A percentile compares a stretch with the other conserved stretches of the same genome.
Conservation (phyloP, 2,888 invertebrate species). For the Polydesmus complanatus region DNA sequence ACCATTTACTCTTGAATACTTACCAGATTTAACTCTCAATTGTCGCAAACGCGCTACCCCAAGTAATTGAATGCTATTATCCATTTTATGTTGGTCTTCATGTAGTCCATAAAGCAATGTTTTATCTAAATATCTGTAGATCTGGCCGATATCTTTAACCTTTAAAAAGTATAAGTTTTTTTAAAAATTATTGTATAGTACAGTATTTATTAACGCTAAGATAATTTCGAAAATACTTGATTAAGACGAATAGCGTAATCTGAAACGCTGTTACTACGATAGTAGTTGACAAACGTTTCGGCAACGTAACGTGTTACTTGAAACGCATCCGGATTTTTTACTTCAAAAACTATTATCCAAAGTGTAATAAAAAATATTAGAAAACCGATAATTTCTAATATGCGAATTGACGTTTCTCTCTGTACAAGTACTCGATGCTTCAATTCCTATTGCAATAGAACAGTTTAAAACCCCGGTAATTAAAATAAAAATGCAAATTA, state of each 20-base stretch:
- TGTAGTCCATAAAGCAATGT: too few relatives aligned
- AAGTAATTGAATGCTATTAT: background rate
- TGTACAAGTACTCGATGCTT: background rate
- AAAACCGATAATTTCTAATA: background rate
- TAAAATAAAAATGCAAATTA: too few relatives aligned
- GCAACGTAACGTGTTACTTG: background rate
- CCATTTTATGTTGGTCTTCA: too few relatives aligned
- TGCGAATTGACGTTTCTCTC: background rate
- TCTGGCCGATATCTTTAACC: too few relatives aligned
- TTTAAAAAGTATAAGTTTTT: too few relatives aligned
- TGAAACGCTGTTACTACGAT: background rate
- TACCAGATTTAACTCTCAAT: slow-evolving; percentile 6
- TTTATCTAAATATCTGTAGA: too few relatives aligned
- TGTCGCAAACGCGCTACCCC: slow-evolving; percentile 10
- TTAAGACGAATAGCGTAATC: background rate
- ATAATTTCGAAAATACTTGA: background rate
- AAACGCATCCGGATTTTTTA: slow-evolving; percentile 1
- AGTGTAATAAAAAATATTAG: background rate
- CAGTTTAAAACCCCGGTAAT: too few relatives aligned
- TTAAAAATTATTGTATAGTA: too few relatives aligned
- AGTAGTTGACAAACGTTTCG: too few relatives aligned
- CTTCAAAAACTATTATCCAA: background rate
- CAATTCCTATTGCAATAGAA: slow-evolving; percentile 3
- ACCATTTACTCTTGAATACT: too few relatives aligned
- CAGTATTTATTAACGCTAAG: background rate